Evolutionary conservation across 2,797 vertebrate genomes (phyloP), one percentile per base, ranked within the genome.

Genomic region (Tolypeutes matacus): DNA sequence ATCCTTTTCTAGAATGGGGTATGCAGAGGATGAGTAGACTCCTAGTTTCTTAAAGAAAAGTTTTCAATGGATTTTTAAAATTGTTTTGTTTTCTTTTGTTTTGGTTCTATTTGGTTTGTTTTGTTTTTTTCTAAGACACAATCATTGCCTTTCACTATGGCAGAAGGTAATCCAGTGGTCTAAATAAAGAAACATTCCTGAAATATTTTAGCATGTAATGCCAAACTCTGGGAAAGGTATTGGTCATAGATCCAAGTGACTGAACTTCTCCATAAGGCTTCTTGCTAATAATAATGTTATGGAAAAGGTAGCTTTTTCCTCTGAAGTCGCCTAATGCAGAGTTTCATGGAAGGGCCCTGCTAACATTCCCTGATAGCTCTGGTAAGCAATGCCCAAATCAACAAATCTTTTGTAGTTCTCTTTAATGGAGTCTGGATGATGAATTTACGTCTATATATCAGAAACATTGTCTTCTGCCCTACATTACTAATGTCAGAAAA

Each of bases 371-470:
- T 81, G 94, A 93, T 85, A 97, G 96, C 93, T 96, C 80, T 97
- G 97, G 95, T 97, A 98, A 98, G 96, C 97, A 97, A 95, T 96
- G 89, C 92, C 97, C 96, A 98, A 97, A 98, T 97, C 98, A 97
- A 96, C 86, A 90, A 92, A 97, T 98, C 98, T 98, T 98, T 97
- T 97, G 98, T 98, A 98, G 95, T 97, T 98, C 97, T 96, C 91
- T 97, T 98, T 98, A 98, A 98, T 98, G 97, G 98, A 98, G 97
- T 95, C 97, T 95, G 95, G 96, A 98, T 98, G 98, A 98, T 98
- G 97, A 98, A 98, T 98, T 98, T 98, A 98, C 98, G 98, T 98
- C 98, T 98, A 98, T 98, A 97, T 98, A 98, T 98, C 98, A 97
- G 98, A 98, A 98, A 98, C 98, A 97, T 97, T 98, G 98, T 98